A percentile compares a stretch with the other conserved stretches of the same genome.
phyloP scores from a whole-genome alignment of 2,888 invertebrate genomes.

The Busseola fusca region DNA sequence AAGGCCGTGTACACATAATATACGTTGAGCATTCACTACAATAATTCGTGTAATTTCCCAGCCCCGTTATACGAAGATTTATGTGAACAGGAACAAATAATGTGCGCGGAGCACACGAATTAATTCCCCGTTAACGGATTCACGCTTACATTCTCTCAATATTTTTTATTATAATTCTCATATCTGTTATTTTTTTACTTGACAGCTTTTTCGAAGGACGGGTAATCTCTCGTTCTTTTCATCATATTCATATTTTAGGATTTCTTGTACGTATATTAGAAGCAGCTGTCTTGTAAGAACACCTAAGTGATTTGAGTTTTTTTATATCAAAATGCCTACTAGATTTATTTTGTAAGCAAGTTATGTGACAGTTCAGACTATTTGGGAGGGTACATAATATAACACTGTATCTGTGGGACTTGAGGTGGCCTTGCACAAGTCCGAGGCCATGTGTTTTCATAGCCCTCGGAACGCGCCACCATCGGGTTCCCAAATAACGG shows the following conservation, averaged over 20 bases:
- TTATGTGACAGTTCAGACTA: neutral
- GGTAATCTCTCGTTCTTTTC: constrained; percentile 18
- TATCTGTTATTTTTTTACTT: constrained; percentile 39
- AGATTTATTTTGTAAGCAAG: neutral
- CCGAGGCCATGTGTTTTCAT: too few relatives aligned
- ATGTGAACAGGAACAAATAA: constrained; percentile 62
- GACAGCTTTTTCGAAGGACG: neutral
- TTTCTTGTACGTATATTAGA: constrained; percentile 15
- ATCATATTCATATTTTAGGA: constrained; percentile 6
- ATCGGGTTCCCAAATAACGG: too few relatives aligned
- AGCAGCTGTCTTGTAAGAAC: constrained; percentile 18
- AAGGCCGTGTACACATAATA: constrained; percentile 3
- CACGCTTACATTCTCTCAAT: constrained; percentile 54
- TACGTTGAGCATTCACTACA: constrained; percentile 34
- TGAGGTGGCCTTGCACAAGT: too few relatives aligned
- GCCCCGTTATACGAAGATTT: constrained; percentile 52
- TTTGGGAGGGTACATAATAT: neutral
- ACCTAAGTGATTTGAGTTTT: neutral
- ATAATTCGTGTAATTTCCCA: constrained; percentile 51
- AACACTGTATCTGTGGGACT: too few relatives aligned
- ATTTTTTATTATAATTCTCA: constrained; percentile 54
- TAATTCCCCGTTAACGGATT: constrained; percentile 61
- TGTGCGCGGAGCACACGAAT: constrained; percentile 53
- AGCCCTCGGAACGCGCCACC: too few relatives aligned
- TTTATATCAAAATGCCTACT: neutral